phyloP scores from a whole-genome alignment of 2,888 invertebrate species.

The Cinara cedri region DNA sequence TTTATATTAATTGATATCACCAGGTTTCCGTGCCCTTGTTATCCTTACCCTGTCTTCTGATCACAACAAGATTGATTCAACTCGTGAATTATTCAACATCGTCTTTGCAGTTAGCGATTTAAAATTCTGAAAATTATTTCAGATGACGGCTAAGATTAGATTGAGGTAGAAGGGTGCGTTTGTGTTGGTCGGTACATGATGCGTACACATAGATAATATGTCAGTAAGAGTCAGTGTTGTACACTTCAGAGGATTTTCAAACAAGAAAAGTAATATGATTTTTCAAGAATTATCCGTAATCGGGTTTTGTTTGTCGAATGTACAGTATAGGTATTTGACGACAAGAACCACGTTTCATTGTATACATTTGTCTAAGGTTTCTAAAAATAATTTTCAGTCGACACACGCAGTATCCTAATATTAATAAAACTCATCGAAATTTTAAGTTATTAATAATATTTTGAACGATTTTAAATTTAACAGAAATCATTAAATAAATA shows the following conservation, averaged over 20 bases:
- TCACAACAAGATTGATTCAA: slow-evolving; percentile 38
- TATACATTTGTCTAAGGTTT: background rate
- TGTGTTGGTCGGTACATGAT: background rate
- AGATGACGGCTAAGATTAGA: slow-evolving; percentile 35
- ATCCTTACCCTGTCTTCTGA: background rate
- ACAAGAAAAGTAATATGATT: background rate
- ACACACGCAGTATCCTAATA: background rate
- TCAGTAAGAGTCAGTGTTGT: slow-evolving; percentile 36
- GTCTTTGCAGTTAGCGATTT: slow-evolving; percentile 32
- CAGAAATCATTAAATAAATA: too few relatives aligned
- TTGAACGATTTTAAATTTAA: too few relatives aligned
- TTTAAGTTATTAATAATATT: too few relatives aligned
- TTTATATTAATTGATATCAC: slow-evolving; percentile 55
- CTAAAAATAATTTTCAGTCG: background rate
- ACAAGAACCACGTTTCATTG: background rate
- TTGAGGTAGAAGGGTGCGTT: slow-evolving; percentile 15
- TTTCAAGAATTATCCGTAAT: slow-evolving; percentile 3
- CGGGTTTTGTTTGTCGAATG: background rate
- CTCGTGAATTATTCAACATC: slow-evolving; percentile 55
- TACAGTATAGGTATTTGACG: background rate
- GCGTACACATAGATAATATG: slow-evolving; percentile 19
- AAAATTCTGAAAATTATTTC: slow-evolving; percentile 44
- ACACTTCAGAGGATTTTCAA: slow-evolving; percentile 1
- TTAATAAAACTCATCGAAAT: too few relatives aligned
- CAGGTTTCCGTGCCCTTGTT: slow-evolving; percentile 18